Evolutionary conservation across 2,113 vertebrate genomes (phyloP), one percentile per base, ranked within the genome.

Genomic region (Seriola rivoliana): DNA sequence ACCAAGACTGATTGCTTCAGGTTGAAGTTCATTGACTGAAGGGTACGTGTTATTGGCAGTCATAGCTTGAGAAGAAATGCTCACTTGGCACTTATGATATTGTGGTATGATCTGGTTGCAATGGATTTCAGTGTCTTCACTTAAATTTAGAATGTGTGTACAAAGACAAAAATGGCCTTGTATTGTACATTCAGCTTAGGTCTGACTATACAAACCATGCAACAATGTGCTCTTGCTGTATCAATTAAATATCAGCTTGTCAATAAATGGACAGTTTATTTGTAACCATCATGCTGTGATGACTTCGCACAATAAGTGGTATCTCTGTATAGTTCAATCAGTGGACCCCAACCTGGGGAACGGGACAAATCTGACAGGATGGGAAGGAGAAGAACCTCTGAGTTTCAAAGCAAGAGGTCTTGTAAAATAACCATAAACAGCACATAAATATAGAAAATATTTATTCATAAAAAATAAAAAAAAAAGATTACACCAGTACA

Each of bases 381-480:
- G 3, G 46, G 8, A 17, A 34, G 4, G 21, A 29, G 17, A 23
- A 34, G 2, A 19, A 10, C 17, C 1, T 7, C n/a, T 38, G 38
- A 72, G 17, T 65, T 32, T 46, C n/a, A 4, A 8, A 34, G 16
- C 25, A 14, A 7, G 0, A 3, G 21, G 1, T 69, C 34, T 16
- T 42, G 14, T 50, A 52, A 70, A 69, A 77, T 55, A 11, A 75
- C 6, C 9, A 48, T 0, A 64, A 62, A 74, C 2, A 8, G 19
- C 48, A 71, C 23, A 73, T 92, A 94, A 94, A 95, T 95, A 95
- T 91, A 88, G 92, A 95, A 95, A 95, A 95, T 95, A 96, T 96
- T 95, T 96, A 96, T 95, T 95, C 81, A 91, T 93, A 90, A 91
- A 92, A 94, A 91, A 93, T 94, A 94, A 94, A 93, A 92, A 93